These are phyloP conservation scores for Atrichornis clamosus DNA, from an alignment of 2,113 vertebrate genomes.

Conservation along the genomic window DNA sequence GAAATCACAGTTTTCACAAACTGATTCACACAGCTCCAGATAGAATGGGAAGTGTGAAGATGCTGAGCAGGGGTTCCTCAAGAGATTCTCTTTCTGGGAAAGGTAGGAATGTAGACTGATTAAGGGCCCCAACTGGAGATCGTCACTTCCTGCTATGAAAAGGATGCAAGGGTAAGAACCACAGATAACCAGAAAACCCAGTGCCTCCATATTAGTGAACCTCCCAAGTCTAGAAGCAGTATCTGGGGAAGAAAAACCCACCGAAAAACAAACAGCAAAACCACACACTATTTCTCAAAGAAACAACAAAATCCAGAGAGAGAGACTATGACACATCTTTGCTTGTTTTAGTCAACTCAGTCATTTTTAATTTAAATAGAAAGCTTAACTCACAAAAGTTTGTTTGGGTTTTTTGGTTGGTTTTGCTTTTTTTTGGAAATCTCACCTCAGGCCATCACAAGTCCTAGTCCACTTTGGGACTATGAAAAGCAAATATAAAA, in stretches of 20 bases:
- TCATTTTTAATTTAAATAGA: neutral
- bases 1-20: neutral
- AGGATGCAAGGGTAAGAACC: neutral
- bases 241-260: neutral
- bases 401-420: too few species aligned
- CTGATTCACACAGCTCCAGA: neutral
- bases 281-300: neutral
- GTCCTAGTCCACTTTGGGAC: neutral
- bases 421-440: neutral
- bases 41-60: neutral
- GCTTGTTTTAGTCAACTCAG: neutral
- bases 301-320: neutral
- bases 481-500: neutral
- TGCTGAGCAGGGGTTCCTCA: neutral
- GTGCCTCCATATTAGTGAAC: fast-evolving
- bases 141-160: neutral
- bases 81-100: neutral
- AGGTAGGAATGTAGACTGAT: neutral
- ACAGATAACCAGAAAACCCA: neutral
- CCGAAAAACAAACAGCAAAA: neutral
- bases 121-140: neutral
- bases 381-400: neutral
- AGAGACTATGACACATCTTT: neutral
- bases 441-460: neutral
- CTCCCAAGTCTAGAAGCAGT: neutral